Evolutionary conservation across 2,888 invertebrate genomes (phyloP).

Genomic region (Heliconius ethilla): DNA sequence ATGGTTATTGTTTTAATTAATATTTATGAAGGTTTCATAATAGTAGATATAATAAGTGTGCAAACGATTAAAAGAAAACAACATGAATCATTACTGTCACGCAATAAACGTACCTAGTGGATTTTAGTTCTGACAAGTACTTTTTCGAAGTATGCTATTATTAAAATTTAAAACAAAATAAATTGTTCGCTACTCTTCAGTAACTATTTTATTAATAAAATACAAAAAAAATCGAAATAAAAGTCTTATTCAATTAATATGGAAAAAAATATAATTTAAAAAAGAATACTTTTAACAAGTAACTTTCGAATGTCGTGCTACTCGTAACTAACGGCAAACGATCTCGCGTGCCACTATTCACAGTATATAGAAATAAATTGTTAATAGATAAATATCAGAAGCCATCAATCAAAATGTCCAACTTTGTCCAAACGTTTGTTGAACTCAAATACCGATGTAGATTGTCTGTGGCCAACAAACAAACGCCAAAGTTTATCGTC

Average conservation of each 20-base stretch:
- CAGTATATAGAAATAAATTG: conserved; percentile 69
- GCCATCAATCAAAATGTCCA: conserved; percentile 69
- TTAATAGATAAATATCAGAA: conserved; percentile 60
- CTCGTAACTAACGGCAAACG: conserved; percentile 53
- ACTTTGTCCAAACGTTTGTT: conserved; percentile 53
- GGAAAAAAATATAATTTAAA: conserved; percentile 5
- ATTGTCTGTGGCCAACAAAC: conserved; percentile 29
- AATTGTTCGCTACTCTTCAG: background rate
- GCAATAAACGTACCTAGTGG: conserved; percentile 54
- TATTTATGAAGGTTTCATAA: conserved; percentile 47
- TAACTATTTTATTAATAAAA: background rate
- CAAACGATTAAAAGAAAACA: conserved; percentile 64
- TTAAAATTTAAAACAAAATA: background rate
- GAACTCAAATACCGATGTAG: conserved; percentile 35
- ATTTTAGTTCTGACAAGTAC: conserved; percentile 56
- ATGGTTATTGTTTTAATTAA: conserved; percentile 33
- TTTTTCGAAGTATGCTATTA: background rate
- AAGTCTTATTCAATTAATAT: background rate
- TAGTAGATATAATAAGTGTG: conserved; percentile 63
- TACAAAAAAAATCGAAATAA: background rate
- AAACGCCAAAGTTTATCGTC: conserved; percentile 40
- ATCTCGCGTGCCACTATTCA: conserved; percentile 60
- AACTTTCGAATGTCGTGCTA: conserved; percentile 55
- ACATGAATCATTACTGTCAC: conserved; percentile 59
- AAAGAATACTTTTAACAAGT: conserved; percentile 39